These are phyloP conservation scores for Macrotis lagotis DNA, from an alignment of 2,113 vertebrate genomes.

Conservation along the genomic window DNA sequence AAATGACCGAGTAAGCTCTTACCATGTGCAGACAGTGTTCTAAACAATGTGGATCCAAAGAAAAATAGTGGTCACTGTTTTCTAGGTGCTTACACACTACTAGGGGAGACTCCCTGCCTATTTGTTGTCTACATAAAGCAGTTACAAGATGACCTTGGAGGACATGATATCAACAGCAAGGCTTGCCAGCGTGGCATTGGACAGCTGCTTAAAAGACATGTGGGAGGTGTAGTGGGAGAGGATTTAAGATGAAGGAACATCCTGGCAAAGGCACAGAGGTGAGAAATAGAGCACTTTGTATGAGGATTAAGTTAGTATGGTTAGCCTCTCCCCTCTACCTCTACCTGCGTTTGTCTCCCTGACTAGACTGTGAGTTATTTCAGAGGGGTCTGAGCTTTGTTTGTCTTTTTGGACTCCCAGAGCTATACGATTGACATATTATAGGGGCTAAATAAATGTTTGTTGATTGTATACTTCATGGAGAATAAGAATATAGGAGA, in stretches of 20 bases:
- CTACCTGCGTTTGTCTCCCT: too few relatives aligned
- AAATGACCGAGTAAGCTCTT: not conserved
- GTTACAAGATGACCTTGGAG: not conserved
- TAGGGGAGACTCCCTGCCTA: not conserved
- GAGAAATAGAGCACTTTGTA: too few relatives aligned
- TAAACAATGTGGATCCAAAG: not conserved
- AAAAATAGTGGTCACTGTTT: not conserved
- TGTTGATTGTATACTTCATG: not conserved
- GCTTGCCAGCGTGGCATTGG: too few relatives aligned
- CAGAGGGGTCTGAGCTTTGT: not conserved
- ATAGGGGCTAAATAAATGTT: not conserved
- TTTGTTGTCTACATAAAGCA: not conserved
- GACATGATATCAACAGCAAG: too few relatives aligned
- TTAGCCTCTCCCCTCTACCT: too few relatives aligned
- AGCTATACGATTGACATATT: too few relatives aligned
- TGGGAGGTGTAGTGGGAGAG: too few relatives aligned
- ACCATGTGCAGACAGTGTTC: not conserved
- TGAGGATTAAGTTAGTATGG: not conserved
- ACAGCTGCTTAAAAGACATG: too few relatives aligned
- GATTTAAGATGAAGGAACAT: too few relatives aligned
- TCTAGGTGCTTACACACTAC: not conserved
- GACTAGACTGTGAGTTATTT: not conserved
- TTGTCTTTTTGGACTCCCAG: not conserved
- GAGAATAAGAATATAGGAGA: not conserved
- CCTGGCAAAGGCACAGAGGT: too few relatives aligned